Evolutionary conservation across 2,888 invertebrate genomes (phyloP).

Genomic region (Brachycybe producta): DNA sequence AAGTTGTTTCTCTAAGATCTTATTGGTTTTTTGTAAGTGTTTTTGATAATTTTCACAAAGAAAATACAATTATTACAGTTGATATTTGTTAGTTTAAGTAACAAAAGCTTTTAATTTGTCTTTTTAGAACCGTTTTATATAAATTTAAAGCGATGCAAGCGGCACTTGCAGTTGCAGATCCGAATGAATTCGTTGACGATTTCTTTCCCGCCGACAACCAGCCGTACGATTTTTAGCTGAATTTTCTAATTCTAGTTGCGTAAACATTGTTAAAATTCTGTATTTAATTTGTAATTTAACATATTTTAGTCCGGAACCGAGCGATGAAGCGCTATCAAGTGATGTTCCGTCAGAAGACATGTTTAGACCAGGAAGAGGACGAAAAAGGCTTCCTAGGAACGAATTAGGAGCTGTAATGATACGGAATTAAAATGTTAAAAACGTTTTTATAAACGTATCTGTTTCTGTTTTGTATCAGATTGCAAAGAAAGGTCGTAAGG

Average conservation of each 20-base stretch:
- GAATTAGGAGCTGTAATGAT: not conserved
- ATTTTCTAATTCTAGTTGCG: no score
- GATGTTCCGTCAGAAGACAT: not conserved
- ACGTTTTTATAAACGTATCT: not conserved
- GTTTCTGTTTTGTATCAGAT: not conserved
- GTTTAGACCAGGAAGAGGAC: not conserved
- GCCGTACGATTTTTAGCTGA: not conserved
- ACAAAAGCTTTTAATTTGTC: no score
- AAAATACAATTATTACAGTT: no score
- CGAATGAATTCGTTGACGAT: not conserved
- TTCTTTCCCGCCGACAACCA: not conserved
- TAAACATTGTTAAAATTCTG: no score
- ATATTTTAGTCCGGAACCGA: conserved; percentile 1
- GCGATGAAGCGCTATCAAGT: conserved; percentile 4
- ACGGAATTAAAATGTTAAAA: not conserved
- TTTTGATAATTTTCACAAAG: no score
- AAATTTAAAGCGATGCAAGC: not conserved
- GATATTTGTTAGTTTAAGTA: no score
- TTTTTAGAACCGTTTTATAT: no score
- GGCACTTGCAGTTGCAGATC: not conserved
- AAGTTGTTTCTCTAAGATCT: no score
- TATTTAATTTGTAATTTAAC: not conserved
- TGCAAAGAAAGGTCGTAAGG: conserved; percentile 8
- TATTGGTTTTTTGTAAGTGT: no score
- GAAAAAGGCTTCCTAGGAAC: not conserved